These are phyloP conservation scores for Actias luna DNA, from an alignment of 2,888 invertebrate species.

Conservation along the genomic window DNA sequence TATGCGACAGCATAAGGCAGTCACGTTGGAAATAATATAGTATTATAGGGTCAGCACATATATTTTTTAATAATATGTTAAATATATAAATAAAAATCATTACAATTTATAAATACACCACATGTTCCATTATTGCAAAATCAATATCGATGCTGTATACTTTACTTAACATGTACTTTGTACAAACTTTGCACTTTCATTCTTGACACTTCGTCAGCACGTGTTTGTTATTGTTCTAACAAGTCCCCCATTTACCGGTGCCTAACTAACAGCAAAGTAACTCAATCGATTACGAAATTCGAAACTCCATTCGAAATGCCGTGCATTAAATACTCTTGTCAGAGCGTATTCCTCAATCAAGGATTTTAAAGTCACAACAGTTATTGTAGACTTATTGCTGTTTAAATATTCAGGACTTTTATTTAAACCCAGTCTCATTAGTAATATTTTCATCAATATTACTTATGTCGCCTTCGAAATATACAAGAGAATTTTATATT, in stretches of 20 bases:
- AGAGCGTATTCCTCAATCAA: background rate
- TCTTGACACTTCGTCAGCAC: constrained; percentile 31
- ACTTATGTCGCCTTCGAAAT: background rate
- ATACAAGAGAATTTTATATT: no score
- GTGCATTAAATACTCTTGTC: constrained; percentile 8
- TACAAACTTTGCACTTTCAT: constrained; percentile 34
- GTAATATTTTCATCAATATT: background rate
- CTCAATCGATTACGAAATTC: constrained; percentile 8
- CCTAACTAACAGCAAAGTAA: constrained; percentile 13
- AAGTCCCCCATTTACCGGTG: background rate
- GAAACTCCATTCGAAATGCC: constrained; percentile 16
- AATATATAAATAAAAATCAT: no score
- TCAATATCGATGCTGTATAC: background rate
- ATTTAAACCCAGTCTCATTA: background rate
- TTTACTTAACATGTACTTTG: background rate
- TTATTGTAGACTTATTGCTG: background rate
- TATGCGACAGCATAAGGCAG: no score
- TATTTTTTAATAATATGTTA: no score
- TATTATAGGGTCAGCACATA: no score
- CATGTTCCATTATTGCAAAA: no score
- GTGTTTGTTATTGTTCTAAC: constrained; percentile 37
- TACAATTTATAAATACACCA: no score
- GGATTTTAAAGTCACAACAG: background rate
- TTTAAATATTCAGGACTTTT: background rate
- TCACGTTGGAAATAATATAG: no score